Base-by-base conservation (phyloP, 2,888 invertebrate genomes). In the Uloborus plumipes region DNA sequence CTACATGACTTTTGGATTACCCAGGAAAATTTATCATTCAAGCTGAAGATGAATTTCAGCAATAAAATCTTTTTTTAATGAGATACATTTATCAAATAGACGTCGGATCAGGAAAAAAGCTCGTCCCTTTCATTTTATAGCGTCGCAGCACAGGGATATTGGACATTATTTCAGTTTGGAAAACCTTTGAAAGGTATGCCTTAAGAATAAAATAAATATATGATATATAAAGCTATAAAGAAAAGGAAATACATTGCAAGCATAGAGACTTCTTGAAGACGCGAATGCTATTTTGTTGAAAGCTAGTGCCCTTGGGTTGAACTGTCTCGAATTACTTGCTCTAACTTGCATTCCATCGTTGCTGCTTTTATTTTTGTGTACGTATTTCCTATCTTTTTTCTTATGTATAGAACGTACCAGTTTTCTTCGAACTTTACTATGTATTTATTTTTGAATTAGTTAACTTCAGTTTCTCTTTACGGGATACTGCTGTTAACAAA, bases 221-320 rank as follows among this genome's bases (percentile, higher is more conserved):
- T 71, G 71, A 71, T 71, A 51, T 62, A 72, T 69, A 76, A 26
- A 59, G 62, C 53, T 69, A 76, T 76, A 70, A 76, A 76, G 69
- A 69, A n/a, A n/a, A 69, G 26, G 18, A 55, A 58, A 76, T n/a
- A 51, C 55, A 18, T 55, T 20, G 55, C 18, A 55, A 16, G 55
- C 59, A 22, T n/a, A 31, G 15, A 76, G 69, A 69, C 22, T 13
- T 62, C 76, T 62, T 53, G 22, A 69, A 62, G 76, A 69, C 51
- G 62, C 69, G 69, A 76, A 76, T 51, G 69, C 49, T 69, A 76
- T 76, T 76, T 76, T 76, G 76, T 76, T 69, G 69, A 76, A 76
- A 76, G 76, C 76, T 39, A 69, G 53, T 53, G 62, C 69, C 69
- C 49, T 59, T 76, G 61, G 69, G 76, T 61, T 69, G 69, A 69